These are phyloP conservation scores for Hippoglossus hippoglossus DNA, from an alignment of 2,797 vertebrate genomes.

Conservation along the genomic window DNA sequence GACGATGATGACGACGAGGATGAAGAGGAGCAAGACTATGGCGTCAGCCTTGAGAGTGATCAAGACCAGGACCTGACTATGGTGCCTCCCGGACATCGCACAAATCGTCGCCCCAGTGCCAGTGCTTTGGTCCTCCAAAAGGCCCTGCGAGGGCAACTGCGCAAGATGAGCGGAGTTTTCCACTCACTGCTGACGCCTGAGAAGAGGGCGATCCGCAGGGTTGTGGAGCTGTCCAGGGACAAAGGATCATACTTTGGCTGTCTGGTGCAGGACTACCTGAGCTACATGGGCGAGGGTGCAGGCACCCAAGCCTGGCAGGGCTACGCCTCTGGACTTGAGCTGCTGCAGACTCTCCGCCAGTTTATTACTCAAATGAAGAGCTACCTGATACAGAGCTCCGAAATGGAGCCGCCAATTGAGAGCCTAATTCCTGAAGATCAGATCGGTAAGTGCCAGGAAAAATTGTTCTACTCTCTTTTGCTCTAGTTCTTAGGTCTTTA, in stretches of 20 bases:
- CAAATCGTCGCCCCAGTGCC: conserved; percentile 80
- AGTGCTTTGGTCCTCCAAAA: conserved; percentile 87
- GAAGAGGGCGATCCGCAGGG: conserved; percentile 88
- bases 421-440: conserved; percentile 96
- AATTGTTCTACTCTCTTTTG: too few relatives aligned
- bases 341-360: conserved; percentile 95
- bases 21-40: conserved; percentile 69
- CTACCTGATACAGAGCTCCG: conserved; percentile 95
- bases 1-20: conserved; percentile 76
- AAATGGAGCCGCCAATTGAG: conserved; percentile 93
- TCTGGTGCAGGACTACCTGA: conserved; percentile 94
- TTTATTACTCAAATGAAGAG: conserved; percentile 99
- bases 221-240: conserved; percentile 89
- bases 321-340: conserved; percentile 88
- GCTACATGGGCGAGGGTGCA: conserved; percentile 91
- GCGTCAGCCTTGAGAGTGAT: conserved; percentile 85
- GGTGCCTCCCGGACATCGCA: conserved; percentile 70
- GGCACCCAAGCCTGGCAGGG: conserved; percentile 80
- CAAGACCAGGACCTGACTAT: conserved; percentile 83
- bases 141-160: conserved; percentile 88
- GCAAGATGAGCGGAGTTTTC: conserved; percentile 92
- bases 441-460: conserved; percentile 79
- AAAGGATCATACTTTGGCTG: conserved; percentile 93
- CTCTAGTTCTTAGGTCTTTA: too few relatives aligned
- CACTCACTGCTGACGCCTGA: conserved; percentile 93